Evolutionary conservation across 2,888 invertebrate genomes (phyloP).

Genomic region (Frankliniella fusca): DNA sequence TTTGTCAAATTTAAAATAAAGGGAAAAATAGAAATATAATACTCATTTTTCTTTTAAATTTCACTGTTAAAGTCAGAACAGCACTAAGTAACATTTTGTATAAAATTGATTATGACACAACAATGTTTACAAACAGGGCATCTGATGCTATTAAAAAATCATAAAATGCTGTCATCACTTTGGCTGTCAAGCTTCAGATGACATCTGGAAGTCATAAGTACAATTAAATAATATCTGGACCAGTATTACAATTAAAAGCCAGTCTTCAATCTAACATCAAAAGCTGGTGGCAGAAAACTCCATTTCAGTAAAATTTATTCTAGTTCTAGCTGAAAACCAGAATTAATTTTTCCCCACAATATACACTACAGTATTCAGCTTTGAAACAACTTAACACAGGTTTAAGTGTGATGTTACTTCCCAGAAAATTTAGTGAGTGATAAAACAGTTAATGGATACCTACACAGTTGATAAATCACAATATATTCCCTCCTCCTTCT

Average conservation of each 20-base stretch:
- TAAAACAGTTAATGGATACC: background rate
- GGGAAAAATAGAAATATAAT: background rate
- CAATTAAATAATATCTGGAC: no score
- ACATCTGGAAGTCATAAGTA: background rate
- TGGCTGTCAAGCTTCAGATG: background rate
- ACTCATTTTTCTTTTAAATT: background rate
- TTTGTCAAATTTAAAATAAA: conserved; percentile 3
- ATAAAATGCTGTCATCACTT: no score
- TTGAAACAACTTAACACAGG: no score
- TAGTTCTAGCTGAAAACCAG: no score
- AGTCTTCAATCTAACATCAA: background rate
- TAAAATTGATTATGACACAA: background rate
- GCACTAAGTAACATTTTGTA: background rate
- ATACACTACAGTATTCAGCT: no score
- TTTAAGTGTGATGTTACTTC: no score
- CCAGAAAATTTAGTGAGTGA: background rate
- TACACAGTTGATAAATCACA: background rate
- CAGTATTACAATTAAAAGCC: background rate
- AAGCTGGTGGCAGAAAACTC: no score
- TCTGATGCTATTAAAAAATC: background rate
- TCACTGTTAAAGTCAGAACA: background rate
- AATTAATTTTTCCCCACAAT: no score
- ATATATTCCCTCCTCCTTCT: background rate
- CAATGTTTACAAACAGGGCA: background rate
- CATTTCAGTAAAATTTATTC: no score